Percentiles rank a stretch among this genome's conserved stretches.
Conservation (phyloP, 37 sponge, comb jelly and placozoan genomes). For the Amphimedon queenslandica region DNA sequence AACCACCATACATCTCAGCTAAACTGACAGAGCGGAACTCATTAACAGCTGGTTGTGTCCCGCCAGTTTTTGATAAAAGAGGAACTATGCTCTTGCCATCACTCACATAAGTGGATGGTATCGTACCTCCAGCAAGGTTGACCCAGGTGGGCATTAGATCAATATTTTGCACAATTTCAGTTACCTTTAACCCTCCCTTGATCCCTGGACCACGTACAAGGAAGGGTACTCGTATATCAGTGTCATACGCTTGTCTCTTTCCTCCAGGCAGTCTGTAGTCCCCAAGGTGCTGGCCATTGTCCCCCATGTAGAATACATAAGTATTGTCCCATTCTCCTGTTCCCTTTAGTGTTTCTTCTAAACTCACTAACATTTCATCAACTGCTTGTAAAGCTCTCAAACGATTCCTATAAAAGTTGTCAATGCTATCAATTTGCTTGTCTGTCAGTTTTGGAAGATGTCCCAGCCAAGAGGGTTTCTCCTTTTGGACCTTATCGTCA, state of each 20-base stretch:
- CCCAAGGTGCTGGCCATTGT: no score
- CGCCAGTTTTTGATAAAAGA: conserved; percentile 8
- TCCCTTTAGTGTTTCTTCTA: conserved; percentile 19
- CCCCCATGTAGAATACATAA: conserved; percentile 68
- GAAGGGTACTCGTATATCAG: no score
- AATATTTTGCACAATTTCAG: conserved; percentile 52
- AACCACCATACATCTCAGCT: conserved; percentile 72
- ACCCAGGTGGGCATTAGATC: conserved; percentile 72
- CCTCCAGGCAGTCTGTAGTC: no score
- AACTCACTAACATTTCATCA: conserved; percentile 58
- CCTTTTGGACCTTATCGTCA: conserved; percentile 28
- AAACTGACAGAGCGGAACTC: conserved; percentile 48
- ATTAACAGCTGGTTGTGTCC: conserved; percentile 21
- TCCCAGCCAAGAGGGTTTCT: conserved; percentile 74
- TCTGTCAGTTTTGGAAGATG: conserved; percentile 56
- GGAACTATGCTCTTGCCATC: conserved; percentile 61
- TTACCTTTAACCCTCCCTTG: conserved; percentile 31
- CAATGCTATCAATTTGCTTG: no score
- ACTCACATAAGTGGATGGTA: conserved; percentile 9
- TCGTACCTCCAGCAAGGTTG: conserved; percentile 29
- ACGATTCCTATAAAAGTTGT: no score
- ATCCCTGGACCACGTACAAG: no score
- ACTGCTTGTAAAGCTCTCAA: no score
- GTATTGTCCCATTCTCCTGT: conserved; percentile 42
- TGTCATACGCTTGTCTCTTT: no score